These are phyloP conservation scores for Axis porcinus DNA, from an alignment of 2,113 vertebrate species.

Conservation along the genomic window DNA sequence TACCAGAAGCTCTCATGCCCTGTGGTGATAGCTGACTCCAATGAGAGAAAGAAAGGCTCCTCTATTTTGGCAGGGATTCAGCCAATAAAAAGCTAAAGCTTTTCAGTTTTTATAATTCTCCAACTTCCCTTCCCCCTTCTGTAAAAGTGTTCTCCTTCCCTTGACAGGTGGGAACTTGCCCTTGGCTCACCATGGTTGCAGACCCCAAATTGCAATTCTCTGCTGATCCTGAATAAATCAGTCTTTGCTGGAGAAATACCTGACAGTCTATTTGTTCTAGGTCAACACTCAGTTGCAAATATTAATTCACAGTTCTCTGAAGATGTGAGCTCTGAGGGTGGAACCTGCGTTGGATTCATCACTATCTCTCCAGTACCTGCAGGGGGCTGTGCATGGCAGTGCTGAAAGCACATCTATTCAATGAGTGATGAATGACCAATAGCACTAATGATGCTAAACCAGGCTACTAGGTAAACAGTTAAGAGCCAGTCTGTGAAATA, in stretches of 20 bases:
- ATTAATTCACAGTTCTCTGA: neutral
- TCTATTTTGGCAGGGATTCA: neutral
- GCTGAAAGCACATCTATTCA: neutral
- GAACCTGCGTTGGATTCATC: neutral
- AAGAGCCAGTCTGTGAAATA: neutral
- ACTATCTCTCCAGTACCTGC: neutral
- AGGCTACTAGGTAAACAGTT: neutral
- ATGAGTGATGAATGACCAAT: neutral
- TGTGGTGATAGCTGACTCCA: neutral
- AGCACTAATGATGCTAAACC: neutral
- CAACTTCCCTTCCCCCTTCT: neutral
- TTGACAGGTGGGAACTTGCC: neutral
- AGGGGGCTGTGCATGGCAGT: neutral
- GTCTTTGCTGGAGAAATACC: neutral
- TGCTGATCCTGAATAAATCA: neutral
- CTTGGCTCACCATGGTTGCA: neutral
- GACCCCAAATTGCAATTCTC: neutral
- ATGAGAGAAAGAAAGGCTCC: neutral
- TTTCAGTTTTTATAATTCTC: too few relatives aligned
- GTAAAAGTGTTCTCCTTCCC: neutral
- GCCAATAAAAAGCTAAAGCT: neutral
- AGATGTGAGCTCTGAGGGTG: neutral
- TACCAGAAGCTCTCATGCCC: neutral
- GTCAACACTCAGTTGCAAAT: neutral
- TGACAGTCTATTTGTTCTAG: neutral